Base-by-base conservation (phyloP, 1,140 invertebrate species). In the Formica selysi region DNA sequence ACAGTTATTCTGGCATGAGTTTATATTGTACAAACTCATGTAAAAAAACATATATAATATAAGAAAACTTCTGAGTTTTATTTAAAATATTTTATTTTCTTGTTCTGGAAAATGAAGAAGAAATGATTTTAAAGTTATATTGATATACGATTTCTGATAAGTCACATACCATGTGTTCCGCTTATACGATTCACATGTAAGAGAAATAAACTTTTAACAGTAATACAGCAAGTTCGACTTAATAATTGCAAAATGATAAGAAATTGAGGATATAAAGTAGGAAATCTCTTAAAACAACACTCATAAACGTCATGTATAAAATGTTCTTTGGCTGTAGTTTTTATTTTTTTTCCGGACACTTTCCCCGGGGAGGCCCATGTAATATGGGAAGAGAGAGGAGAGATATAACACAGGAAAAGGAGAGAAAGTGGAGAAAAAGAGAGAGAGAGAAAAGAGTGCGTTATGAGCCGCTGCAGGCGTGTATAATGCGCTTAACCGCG, bases 401-500 rank as follows among this genome's bases (percentile, higher is more conserved):
- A 48, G 19, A 7, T 19, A 54, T 19, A 44, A 48, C 29, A 38
- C 19, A 13, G 70, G 19, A 62, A 38, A 68, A 57, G 68, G 71
- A 48, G 61, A 62, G 36, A 57, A 83, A 68, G 19, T 32, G 71
- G 51, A 38, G 36, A 6, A 51, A 68, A 65, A 57, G 65, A 16
- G 36, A 36, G 32, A 36, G 8, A 19, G 16, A 61, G 57, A 38
- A 51, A 85, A 29, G 38, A 51, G 81, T 62, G 67, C 61, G 11
- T 85, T 65, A 65, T 26, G 64, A 44, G 62, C 44, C 51, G 86
- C 41, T 62, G 64, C 59, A 54, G 54, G 76, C 71, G 67, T 59
- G 67, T 59, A n/a, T 74, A 89, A 89, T 70, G 70, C 76, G 74
- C 57, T 79, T 87, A 84, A 51, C 73, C 71, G 54, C 54, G 59